phyloP scores from a whole-genome alignment of 2,888 invertebrate species.

The Leucophora obtusa region DNA sequence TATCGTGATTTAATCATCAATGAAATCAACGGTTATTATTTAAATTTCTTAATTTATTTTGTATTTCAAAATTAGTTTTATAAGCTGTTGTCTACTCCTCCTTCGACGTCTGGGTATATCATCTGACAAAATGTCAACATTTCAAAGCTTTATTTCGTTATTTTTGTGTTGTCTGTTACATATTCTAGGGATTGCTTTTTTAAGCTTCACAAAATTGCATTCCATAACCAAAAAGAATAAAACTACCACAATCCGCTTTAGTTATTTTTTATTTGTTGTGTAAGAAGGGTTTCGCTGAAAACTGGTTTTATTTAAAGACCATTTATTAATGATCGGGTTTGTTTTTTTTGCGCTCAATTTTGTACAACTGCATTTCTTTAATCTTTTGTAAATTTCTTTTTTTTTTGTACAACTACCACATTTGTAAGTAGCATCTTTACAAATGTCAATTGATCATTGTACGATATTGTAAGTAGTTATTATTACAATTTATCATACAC shows the following conservation, averaged over 20 bases:
- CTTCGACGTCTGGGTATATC: conserved; percentile 8
- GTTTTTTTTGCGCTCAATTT: conserved; percentile 6
- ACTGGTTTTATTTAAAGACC: conserved; percentile 46
- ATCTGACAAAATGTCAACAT: conserved; percentile 60
- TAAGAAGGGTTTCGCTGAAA: conserved; percentile 27
- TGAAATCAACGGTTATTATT: conserved; percentile 45
- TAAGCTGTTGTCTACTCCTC: neutral
- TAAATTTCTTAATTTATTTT: conserved; percentile 52
- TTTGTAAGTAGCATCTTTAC: conserved; percentile 51
- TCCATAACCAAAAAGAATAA: neutral
- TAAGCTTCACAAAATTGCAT: conserved; percentile 46
- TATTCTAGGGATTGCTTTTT: conserved; percentile 50
- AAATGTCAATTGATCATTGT: conserved; percentile 61
- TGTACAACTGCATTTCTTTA: conserved; percentile 33
- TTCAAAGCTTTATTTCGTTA: conserved; percentile 39
- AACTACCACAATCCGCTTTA: conserved; percentile 29
- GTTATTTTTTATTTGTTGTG: neutral
- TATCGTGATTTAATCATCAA: conserved; percentile 6
- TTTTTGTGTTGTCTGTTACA: conserved; percentile 22
- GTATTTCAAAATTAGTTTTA: neutral
- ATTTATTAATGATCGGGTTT: conserved; percentile 46
- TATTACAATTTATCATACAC: conserved; percentile 21
- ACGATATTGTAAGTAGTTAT: conserved; percentile 18
- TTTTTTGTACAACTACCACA: conserved; percentile 27
- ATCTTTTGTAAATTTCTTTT: conserved; percentile 31